phyloP scores from a whole-genome alignment of 2,888 invertebrate species.

The Gisinianus flammeolus region DNA sequence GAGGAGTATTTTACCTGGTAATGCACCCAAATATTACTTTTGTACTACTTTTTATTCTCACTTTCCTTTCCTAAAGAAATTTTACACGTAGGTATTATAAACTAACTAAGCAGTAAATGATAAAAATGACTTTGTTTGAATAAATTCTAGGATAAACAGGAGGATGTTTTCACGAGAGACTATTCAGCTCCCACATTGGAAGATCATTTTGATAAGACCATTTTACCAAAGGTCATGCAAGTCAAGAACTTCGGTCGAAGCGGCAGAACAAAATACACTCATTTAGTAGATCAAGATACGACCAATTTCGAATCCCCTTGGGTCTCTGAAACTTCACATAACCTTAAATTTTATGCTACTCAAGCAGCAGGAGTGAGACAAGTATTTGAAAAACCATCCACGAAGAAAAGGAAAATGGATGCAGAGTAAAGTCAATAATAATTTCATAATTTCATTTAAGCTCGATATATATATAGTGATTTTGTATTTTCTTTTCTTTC shows the following conservation, averaged over 20 bases:
- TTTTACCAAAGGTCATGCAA: conserved; percentile 99
- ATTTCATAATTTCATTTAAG: background rate
- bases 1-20: conserved; percentile 96
- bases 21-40: conserved; percentile 34
- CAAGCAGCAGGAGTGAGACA: conserved; percentile 94
- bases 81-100: too few relatives aligned
- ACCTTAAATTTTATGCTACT: conserved; percentile 82
- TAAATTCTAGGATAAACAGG: conserved; percentile 75
- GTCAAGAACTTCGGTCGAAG: conserved; percentile 99
- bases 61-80: too few relatives aligned
- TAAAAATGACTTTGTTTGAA: background rate
- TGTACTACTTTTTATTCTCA: too few relatives aligned
- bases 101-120: background rate
- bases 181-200: conserved; percentile 96
- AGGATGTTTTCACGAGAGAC: conserved; percentile 88
- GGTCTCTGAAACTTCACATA: conserved; percentile 89
- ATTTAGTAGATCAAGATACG: conserved; percentile 98
- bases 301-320: conserved; percentile 98
- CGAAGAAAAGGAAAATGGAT: conserved; percentile 62
- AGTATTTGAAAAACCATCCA: conserved; percentile 84
- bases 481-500: too few relatives aligned
- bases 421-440: conserved; percentile 31
- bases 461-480: too few relatives aligned
- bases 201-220: conserved; percentile 99
- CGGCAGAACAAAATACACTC: conserved; percentile 98